These are phyloP conservation scores for Patella caerulea DNA, from an alignment of 2,888 invertebrate species.

Conservation along the genomic window DNA sequence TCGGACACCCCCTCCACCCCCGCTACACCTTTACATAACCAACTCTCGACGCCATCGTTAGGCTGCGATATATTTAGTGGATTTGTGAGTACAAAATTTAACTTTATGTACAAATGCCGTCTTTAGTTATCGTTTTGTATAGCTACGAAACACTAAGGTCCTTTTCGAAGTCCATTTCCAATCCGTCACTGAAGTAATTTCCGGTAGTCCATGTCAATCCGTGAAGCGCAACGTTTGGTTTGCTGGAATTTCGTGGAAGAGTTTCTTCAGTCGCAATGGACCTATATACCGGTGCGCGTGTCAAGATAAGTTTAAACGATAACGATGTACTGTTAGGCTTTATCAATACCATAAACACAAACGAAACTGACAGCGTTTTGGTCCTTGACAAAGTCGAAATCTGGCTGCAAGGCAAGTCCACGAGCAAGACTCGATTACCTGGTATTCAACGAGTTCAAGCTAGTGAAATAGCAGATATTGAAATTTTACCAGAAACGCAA, in stretches of 20 bases:
- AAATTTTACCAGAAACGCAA: conserved; percentile 10
- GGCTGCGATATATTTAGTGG: too few species aligned
- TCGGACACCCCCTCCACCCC: too few species aligned
- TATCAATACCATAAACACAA: neutral
- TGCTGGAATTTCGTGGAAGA: too few species aligned
- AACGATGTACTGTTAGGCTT: neutral
- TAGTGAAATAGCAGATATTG: conserved; percentile 42
- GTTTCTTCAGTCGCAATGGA: neutral
- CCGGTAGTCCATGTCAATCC: too few species aligned
- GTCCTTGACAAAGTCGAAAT: neutral
- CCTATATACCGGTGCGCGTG: neutral
- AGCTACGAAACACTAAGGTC: too few species aligned
- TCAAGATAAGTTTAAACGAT: neutral
- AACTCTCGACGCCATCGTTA: too few species aligned
- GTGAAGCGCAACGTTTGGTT: too few species aligned
- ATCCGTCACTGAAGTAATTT: too few species aligned
- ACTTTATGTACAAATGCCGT: neutral
- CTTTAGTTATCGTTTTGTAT: too few species aligned
- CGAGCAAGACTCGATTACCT: neutral
- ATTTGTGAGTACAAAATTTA: neutral
- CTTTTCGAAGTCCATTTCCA: too few species aligned
- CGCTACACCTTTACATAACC: too few species aligned
- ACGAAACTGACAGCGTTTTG: neutral
- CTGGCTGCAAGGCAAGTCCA: neutral
- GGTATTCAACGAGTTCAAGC: conserved; percentile 46